These are phyloP conservation scores for Oscheius sp. DNA, from an alignment of 2,888 invertebrate genomes.

Conservation along the genomic window DNA sequence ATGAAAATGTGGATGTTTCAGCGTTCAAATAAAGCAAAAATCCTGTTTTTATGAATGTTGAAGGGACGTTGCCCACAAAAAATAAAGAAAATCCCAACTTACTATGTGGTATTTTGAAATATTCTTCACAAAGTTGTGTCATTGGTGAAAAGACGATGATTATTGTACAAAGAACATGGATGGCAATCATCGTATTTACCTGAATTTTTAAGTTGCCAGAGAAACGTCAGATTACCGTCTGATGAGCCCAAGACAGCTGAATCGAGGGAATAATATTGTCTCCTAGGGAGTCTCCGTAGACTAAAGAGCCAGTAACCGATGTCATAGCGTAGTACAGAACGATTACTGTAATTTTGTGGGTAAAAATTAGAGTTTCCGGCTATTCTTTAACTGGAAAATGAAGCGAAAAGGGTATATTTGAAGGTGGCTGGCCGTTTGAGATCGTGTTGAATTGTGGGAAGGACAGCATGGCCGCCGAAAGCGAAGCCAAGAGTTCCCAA, in stretches of 20 bases:
- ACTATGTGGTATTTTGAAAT: constrained; percentile 59
- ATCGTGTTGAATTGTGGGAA: constrained; percentile 65
- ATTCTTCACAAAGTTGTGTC: constrained; percentile 67
- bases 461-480: constrained; percentile 52
- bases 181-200: constrained; percentile 70
- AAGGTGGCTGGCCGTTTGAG: constrained; percentile 60
- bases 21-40: no score
- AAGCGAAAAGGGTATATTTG: constrained; percentile 49
- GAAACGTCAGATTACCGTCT: constrained; percentile 40
- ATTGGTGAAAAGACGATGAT: constrained; percentile 69
- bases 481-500: constrained; percentile 54
- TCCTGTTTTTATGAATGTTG: no score
- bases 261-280: constrained; percentile 56
- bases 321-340: constrained; percentile 47
- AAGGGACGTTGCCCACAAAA: no score
- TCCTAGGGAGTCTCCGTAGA: constrained; percentile 52
- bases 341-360: constrained; percentile 36
- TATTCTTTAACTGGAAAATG: constrained; percentile 45
- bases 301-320: constrained; percentile 43
- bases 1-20: no score
- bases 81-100: no score
- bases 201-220: no score
- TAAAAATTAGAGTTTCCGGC: constrained; percentile 36
- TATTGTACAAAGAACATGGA: constrained; percentile 69
- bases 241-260: constrained; percentile 54